These are phyloP conservation scores for Chorisops tibialis DNA, from an alignment of 2,888 invertebrate species.

Conservation along the genomic window DNA sequence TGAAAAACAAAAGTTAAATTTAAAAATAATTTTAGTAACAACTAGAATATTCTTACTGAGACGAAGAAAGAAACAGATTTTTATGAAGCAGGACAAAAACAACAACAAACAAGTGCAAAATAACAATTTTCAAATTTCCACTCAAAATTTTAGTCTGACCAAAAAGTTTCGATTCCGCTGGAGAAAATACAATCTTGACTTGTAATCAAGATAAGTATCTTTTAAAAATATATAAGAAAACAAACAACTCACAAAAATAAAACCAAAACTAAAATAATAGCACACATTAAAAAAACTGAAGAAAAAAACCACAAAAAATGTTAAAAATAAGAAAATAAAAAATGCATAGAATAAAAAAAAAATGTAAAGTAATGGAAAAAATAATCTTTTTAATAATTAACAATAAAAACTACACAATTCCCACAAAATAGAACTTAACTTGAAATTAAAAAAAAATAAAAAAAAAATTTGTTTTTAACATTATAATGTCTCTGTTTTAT, in stretches of 20 bases:
- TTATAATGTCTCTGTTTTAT: too few relatives aligned
- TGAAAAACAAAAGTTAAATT: constrained; percentile 19
- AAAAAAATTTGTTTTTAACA: too few relatives aligned
- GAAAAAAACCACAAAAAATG: neutral
- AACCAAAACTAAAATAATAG: neutral
- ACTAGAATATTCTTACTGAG: constrained; percentile 19
- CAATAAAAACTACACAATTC: constrained; percentile 22
- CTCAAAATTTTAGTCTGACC: constrained; percentile 31
- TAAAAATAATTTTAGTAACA: constrained; percentile 23
- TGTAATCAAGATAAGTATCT: constrained; percentile 3
- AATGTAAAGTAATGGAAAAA: constrained; percentile 15
- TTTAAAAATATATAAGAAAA: neutral
- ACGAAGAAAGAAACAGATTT: constrained; percentile 20
- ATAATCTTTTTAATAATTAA: constrained; percentile 22
- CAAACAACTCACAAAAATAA: neutral
- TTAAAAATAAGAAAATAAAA: neutral
- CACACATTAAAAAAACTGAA: neutral
- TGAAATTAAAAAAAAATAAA: neutral
- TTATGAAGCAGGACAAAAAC: constrained; percentile 27
- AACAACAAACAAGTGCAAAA: constrained; percentile 21
- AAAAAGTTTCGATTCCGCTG: constrained; percentile 28
- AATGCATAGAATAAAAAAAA: constrained; percentile 18
- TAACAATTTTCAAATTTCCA: constrained; percentile 31
- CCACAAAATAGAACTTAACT: constrained; percentile 19
- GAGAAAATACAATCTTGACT: constrained; percentile 3